phyloP scores from a whole-genome alignment of 2,113 vertebrate species.

The Aptenodytes forsteri region DNA sequence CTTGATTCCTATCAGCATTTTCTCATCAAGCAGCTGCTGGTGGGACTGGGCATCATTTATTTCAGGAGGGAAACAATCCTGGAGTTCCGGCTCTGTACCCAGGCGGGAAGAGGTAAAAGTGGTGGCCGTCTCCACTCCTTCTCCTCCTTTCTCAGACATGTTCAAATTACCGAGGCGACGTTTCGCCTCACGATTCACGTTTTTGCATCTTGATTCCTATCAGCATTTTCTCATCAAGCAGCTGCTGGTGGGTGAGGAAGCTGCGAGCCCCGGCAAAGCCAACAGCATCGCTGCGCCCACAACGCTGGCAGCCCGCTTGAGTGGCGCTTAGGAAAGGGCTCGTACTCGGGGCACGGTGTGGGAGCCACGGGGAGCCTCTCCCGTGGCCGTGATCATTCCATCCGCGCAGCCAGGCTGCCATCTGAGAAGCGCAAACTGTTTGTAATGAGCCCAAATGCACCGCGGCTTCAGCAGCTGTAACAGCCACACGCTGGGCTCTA shows the following conservation, averaged over 20 bases:
- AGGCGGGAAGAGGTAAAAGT: background rate
- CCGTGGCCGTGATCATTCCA: rapidly evolving
- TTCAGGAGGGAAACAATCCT: background rate
- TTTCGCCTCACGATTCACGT: rapidly evolving
- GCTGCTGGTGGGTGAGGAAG: background rate
- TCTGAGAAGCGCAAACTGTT: background rate
- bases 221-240: background rate
- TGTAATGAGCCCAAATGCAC: background rate
- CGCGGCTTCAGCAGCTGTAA: background rate
- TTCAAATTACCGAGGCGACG: background rate
- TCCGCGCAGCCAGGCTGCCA: background rate
- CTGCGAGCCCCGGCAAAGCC: background rate
- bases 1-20: background rate
- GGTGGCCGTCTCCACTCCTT: background rate
- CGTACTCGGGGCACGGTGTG: rapidly evolving
- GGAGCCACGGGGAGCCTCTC: background rate
- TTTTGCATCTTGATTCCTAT: too few species aligned
- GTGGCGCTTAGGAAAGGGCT: rapidly evolving
- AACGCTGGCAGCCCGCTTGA: rapidly evolving
- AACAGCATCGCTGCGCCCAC: background rate
- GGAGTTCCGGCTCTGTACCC: background rate
- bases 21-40: background rate
- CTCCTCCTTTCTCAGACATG: background rate
- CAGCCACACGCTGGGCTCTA: background rate
- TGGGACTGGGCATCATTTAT: too few species aligned